Evolutionary conservation across 2,888 invertebrate species (phyloP).

Genomic region (Agrotis exclamationis): DNA sequence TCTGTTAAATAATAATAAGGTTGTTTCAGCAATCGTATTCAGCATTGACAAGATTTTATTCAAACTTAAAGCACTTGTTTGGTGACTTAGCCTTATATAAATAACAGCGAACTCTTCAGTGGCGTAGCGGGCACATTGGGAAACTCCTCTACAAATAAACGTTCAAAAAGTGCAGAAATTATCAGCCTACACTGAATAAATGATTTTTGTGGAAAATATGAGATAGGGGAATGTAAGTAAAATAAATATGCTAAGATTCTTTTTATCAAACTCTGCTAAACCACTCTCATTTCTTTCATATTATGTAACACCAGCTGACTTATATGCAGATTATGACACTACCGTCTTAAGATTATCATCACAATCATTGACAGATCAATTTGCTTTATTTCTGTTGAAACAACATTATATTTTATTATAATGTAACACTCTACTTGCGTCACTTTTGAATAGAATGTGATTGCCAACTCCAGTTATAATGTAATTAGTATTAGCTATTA

Average conservation of each 20-base stretch:
- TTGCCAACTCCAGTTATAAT: conserved; percentile 22
- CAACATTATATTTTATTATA: conserved; percentile 20
- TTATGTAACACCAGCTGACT: conserved; percentile 60
- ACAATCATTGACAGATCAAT: conserved; percentile 35
- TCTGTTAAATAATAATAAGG: background rate
- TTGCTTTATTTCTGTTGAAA: conserved; percentile 39
- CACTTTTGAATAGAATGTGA: conserved; percentile 21
- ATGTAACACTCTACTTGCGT: conserved; percentile 34
- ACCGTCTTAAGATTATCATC: conserved; percentile 42
- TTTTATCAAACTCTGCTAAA: background rate
- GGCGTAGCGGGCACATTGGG: no score
- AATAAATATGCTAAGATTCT: background rate
- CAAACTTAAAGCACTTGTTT: background rate
- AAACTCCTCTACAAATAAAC: no score
- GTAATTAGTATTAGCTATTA: conserved; percentile 22
- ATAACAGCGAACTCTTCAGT: no score
- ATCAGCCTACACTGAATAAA: no score
- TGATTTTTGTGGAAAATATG: no score
- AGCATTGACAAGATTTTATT: background rate
- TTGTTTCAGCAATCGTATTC: background rate
- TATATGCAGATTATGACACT: conserved; percentile 67
- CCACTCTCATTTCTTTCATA: conserved; percentile 32
- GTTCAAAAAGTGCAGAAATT: no score
- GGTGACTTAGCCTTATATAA: no score
- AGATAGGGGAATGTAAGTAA: no score